Evolutionary conservation across 2,888 invertebrate genomes (phyloP).

Genomic region (Ypsolopha scabrella): DNA sequence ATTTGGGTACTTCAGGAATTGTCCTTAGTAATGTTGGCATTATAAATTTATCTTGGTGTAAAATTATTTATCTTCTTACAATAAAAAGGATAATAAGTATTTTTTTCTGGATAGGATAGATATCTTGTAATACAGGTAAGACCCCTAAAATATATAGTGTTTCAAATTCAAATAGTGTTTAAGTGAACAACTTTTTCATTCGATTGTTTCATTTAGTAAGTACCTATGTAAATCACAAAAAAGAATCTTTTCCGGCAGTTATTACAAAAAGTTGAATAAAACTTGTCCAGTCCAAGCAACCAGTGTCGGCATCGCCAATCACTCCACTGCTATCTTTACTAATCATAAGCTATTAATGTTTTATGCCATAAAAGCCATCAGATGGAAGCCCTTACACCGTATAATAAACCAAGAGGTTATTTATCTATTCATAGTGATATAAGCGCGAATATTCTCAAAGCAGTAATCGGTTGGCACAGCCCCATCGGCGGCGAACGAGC

Average conservation of each 20-base stretch:
- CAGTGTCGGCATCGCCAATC: not conserved
- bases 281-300: not conserved
- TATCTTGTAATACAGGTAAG: too few relatives aligned
- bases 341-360: constrained; percentile 20
- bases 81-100: too few relatives aligned
- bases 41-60: too few relatives aligned
- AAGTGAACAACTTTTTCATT: too few relatives aligned
- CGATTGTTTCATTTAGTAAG: not conserved
- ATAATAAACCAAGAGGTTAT: constrained; percentile 21
- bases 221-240: too few relatives aligned
- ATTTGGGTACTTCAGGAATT: too few relatives aligned
- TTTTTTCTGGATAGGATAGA: too few relatives aligned
- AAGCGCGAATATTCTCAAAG: constrained; percentile 31
- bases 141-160: too few relatives aligned
- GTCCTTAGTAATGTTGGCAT: too few relatives aligned
- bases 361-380: constrained; percentile 16
- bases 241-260: too few relatives aligned
- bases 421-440: constrained; percentile 36
- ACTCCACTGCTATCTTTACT: constrained; percentile 11
- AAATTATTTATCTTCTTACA: too few relatives aligned
- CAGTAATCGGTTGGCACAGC: constrained; percentile 28
- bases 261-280: not conserved
- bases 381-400: constrained; percentile 24
- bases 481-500: constrained; percentile 22
- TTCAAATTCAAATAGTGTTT: too few relatives aligned